Conservation (phyloP, 2,113 vertebrate genomes). For the Chlamydotis undulata region DNA sequence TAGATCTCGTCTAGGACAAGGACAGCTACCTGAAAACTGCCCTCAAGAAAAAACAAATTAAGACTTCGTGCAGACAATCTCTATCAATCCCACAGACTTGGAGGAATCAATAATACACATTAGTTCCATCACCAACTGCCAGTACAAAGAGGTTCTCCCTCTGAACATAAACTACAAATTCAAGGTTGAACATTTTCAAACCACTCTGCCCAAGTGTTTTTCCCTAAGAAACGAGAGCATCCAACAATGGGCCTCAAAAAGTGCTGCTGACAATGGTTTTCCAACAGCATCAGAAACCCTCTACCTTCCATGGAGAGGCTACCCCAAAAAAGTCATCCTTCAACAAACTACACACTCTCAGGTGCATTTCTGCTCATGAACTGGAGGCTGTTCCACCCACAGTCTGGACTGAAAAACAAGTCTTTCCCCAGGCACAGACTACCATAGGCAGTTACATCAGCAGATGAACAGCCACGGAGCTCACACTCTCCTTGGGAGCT, state of each 20-base stretch:
- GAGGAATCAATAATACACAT: not conserved
- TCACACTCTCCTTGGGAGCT: not conserved
- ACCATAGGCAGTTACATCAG: accelerated
- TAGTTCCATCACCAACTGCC: too few species aligned
- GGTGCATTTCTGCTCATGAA: not conserved
- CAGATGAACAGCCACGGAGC: not conserved
- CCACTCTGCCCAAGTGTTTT: not conserved
- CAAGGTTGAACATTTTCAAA: not conserved
- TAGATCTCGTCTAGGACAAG: not conserved
- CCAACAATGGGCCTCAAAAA: not conserved
- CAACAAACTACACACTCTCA: not conserved
- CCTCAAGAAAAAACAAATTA: not conserved
- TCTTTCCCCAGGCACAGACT: not conserved
- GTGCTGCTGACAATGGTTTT: not conserved
- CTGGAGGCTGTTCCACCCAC: not conserved
- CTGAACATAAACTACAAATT: not conserved
- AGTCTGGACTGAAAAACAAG: not conserved
- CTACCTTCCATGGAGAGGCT: not conserved
- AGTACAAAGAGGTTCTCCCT: not conserved
- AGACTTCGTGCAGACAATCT: not conserved
- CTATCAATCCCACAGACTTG: not conserved
- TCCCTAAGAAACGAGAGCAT: not conserved
- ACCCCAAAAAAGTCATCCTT: not conserved
- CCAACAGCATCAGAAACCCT: not conserved
- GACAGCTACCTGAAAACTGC: not conserved